phyloP scores from a whole-genome alignment of 2,797 vertebrate species.

The Intellagama lesueurii region DNA sequence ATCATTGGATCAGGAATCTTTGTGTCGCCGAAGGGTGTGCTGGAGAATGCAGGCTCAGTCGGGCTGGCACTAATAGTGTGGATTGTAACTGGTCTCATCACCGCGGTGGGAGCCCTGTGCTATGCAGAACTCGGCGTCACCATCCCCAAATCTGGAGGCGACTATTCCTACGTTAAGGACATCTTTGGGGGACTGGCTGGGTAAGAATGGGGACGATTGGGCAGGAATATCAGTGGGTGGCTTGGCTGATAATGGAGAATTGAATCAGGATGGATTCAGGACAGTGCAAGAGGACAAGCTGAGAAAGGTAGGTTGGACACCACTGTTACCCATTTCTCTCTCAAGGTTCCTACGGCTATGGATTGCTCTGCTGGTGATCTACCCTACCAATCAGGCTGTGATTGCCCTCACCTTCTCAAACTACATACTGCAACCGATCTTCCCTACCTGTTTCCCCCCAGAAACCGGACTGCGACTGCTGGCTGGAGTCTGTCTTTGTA shows the following conservation, averaged over 20 bases:
- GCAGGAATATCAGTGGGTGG: no score
- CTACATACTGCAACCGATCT: slow-evolving; percentile 86
- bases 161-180: slow-evolving; percentile 94
- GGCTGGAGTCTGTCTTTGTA: slow-evolving; percentile 85
- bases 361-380: slow-evolving; percentile 88
- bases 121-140: slow-evolving; percentile 94
- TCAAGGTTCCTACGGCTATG: slow-evolving; percentile 89
- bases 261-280: not conserved
- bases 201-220: slow-evolving; percentile 74
- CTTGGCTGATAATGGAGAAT: not conserved
- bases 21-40: slow-evolving; percentile 92
- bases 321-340: not conserved
- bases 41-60: slow-evolving; percentile 93
- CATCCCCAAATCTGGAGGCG: slow-evolving; percentile 93
- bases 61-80: slow-evolving; percentile 90
- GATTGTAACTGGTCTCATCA: slow-evolving; percentile 91
- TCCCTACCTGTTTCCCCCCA: slow-evolving; percentile 83
- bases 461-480: slow-evolving; percentile 81
- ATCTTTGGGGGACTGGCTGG: slow-evolving; percentile 94
- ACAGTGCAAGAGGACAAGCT: not conserved
- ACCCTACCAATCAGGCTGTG: slow-evolving; percentile 88
- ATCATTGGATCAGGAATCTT: slow-evolving; percentile 96
- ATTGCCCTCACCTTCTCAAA: slow-evolving; percentile 89
- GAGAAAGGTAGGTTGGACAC: not conserved
- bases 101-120: slow-evolving; percentile 91